Conservation (phyloP, 2,113 vertebrate species). For the Alosa alosa region DNA sequence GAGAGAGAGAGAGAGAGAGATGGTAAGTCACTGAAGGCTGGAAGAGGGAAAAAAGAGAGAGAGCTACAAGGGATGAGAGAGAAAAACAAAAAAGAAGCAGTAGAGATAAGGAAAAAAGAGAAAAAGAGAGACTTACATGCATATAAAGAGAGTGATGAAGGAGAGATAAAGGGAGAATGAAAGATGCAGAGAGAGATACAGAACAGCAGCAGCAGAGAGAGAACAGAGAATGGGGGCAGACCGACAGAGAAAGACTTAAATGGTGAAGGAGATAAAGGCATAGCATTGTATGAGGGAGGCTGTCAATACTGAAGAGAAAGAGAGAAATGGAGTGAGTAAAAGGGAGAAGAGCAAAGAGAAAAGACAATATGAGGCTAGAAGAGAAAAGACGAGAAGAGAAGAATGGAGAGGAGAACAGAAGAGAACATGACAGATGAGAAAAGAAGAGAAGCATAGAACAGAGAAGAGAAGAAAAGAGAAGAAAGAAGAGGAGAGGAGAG, state of each 20-base stretch:
- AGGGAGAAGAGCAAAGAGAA: neutral
- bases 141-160: no score
- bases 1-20: neutral
- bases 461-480: neutral
- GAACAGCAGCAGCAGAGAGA: no score
- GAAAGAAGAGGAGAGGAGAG: neutral
- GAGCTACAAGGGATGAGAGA: neutral
- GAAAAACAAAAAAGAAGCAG: neutral
- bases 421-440: neutral
- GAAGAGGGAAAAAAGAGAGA: no score
- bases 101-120: neutral
- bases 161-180: no score
- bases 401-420: neutral
- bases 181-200: no score
- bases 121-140: neutral
- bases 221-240: no score
- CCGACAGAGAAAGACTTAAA: no score
- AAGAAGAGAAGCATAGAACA: neutral
- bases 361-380: neutral
- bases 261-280: no score
- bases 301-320: neutral
- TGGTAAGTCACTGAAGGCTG: constrained; percentile 36
- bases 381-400: neutral
- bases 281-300: no score
- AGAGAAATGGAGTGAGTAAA: neutral